Evolutionary conservation across 2,797 vertebrate genomes (phyloP).

Genomic region (Adrianichthys oophorus): DNA sequence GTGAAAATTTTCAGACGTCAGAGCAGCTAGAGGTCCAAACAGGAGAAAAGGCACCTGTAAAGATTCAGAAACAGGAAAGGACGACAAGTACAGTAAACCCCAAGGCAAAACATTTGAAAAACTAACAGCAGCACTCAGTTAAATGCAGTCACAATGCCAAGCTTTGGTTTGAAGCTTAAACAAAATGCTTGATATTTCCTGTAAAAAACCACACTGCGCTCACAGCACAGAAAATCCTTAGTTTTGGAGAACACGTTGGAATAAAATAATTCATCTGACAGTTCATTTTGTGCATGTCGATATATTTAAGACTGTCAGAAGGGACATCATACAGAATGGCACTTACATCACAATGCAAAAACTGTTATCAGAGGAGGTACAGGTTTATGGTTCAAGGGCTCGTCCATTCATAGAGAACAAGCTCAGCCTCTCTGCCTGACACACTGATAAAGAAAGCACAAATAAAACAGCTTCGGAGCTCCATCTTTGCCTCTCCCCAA

Average conservation of each 20-base stretch:
- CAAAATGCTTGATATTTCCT: conserved; percentile 43
- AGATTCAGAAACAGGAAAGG: conserved; percentile 14
- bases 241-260: conserved; percentile 59
- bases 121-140: conserved; percentile 37
- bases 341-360: conserved; percentile 76
- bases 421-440: conserved; percentile 78
- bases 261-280: conserved; percentile 70
- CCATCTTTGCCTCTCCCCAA: conserved; percentile 75
- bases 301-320: conserved; percentile 76
- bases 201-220: conserved; percentile 24
- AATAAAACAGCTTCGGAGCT: conserved; percentile 75
- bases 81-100: conserved; percentile 29
- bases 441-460: conserved; percentile 80
- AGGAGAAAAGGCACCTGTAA: conserved; percentile 38
- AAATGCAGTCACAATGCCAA: conserved; percentile 38
- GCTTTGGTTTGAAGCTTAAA: conserved; percentile 49
- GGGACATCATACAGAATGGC: conserved; percentile 68
- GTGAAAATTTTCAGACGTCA: conserved; percentile 71
- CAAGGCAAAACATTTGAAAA: conserved; percentile 36
- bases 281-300: conserved; percentile 66
- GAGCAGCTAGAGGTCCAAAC: conserved; percentile 48
- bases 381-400: conserved; percentile 82
- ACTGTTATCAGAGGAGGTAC: conserved; percentile 80
- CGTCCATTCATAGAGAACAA: conserved; percentile 78
- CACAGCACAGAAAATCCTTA: conserved; percentile 53